A percentile compares a stretch with the other conserved stretches of the same genome.
These are phyloP conservation scores for Cheilosia soror DNA, from an alignment of 2,888 invertebrate genomes.

Conservation along the genomic window DNA sequence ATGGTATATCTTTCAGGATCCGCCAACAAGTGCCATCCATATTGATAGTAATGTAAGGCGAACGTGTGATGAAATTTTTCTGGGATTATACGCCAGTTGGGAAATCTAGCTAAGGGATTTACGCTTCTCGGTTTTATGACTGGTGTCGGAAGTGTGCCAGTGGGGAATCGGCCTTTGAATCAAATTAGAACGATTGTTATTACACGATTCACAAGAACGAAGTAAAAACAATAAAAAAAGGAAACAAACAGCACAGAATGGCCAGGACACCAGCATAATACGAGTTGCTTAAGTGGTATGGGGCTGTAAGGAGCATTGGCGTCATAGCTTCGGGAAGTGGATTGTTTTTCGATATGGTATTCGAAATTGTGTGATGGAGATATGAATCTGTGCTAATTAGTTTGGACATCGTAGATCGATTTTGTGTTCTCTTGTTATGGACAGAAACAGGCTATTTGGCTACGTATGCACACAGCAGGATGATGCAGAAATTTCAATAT, in stretches of 20 bases:
- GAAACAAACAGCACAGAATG: constrained; percentile 10
- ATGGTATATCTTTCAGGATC: constrained; percentile 17
- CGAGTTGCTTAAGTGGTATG: constrained; percentile 2
- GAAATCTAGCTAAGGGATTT: constrained; percentile 75
- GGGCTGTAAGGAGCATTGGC: not conserved
- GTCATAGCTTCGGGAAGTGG: constrained; percentile 48
- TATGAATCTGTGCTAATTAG: constrained; percentile 74
- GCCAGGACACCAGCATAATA: constrained; percentile 11
- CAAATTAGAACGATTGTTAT: constrained; percentile 75
- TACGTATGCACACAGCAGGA: not conserved
- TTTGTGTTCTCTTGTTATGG: not conserved
- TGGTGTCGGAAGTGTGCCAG: constrained; percentile 73
- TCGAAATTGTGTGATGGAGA: constrained; percentile 67
- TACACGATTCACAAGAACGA: constrained; percentile 63
- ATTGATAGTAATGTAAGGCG: constrained; percentile 72
- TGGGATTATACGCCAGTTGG: constrained; percentile 75
- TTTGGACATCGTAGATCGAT: constrained; percentile 59
- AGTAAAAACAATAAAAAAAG: constrained; percentile 18
- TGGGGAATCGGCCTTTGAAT: constrained; percentile 75
- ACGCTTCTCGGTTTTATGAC: constrained; percentile 74
- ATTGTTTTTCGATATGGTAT: constrained; percentile 70
- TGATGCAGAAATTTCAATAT: constrained; percentile 52
- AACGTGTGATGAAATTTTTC: constrained; percentile 75
- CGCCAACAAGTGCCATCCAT: constrained; percentile 59
- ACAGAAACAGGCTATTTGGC: not conserved